Evolutionary conservation across 2,888 invertebrate species (phyloP).

Genomic region (Melinaea menophilus): DNA sequence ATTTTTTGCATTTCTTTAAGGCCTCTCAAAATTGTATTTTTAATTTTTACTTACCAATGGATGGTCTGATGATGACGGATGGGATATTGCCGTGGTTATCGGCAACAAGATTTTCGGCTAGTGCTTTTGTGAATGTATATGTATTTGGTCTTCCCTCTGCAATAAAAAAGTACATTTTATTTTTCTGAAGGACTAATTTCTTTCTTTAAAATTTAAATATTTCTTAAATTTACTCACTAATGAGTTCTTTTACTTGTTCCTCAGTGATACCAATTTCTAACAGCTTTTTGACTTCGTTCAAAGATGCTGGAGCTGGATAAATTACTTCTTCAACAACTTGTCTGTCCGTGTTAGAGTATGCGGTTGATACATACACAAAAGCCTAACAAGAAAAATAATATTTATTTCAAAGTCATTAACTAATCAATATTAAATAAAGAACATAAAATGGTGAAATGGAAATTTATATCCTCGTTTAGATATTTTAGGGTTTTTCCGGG

Average conservation of each 20-base stretch:
- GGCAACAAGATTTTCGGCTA: conserved; percentile 42
- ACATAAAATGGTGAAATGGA: background rate
- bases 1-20: background rate
- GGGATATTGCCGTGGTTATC: conserved; percentile 42
- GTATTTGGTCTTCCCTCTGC: conserved; percentile 45
- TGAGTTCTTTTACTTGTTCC: conserved; percentile 28
- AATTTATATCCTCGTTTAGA: background rate
- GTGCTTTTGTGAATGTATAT: conserved; percentile 48
- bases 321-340: conserved; percentile 32
- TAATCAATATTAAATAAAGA: background rate
- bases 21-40: background rate
- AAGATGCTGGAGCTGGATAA: conserved; percentile 33
- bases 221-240: conserved; percentile 35
- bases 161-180: conserved; percentile 9
- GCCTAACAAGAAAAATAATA: conserved; percentile 26
- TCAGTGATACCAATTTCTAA: conserved; percentile 30
- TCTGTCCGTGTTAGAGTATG: conserved; percentile 34
- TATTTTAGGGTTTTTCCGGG: too few species aligned
- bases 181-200: too few species aligned
- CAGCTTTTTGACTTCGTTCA: conserved; percentile 34
- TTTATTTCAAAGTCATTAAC: background rate
- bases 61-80: conserved; percentile 51
- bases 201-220: too few species aligned
- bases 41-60: conserved; percentile 43
- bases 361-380: conserved; percentile 38